These are phyloP conservation scores for Mastomys natalensis DNA, from an alignment of 2,113 vertebrate species.

Conservation along the genomic window DNA sequence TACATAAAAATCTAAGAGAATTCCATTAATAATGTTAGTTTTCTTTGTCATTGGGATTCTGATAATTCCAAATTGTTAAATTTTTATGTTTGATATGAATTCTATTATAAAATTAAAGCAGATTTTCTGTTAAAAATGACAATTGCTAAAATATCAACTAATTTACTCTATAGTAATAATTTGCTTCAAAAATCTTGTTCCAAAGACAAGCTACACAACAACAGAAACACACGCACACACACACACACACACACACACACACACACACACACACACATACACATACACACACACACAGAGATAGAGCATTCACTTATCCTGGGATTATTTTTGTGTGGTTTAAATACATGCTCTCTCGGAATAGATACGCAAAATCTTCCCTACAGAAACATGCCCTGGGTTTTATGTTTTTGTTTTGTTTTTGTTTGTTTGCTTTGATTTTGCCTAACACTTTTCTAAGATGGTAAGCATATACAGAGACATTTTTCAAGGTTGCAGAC, in stretches of 20 bases:
- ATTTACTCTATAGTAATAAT: constrained; percentile 6
- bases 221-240: neutral
- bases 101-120: constrained; percentile 21
- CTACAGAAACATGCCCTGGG: neutral
- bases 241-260: neutral
- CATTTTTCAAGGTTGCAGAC: constrained; percentile 16
- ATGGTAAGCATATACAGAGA: neutral
- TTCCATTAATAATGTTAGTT: neutral
- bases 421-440: neutral
- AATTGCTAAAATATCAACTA: neutral
- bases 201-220: neutral
- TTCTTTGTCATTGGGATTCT: constrained; percentile 5
- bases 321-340: constrained; percentile 10
- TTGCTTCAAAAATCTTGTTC: constrained; percentile 14
- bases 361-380: constrained; percentile 5
- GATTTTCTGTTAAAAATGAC: neutral
- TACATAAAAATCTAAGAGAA: neutral
- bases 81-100: neutral
- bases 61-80: constrained; percentile 9
- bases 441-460: neutral
- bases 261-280: neutral
- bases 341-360: neutral
- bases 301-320: neutral
- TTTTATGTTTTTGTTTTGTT: neutral
- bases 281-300: neutral